phyloP scores from a whole-genome alignment of 2,113 vertebrate species.

The Sphaerodactylus townsendi region DNA sequence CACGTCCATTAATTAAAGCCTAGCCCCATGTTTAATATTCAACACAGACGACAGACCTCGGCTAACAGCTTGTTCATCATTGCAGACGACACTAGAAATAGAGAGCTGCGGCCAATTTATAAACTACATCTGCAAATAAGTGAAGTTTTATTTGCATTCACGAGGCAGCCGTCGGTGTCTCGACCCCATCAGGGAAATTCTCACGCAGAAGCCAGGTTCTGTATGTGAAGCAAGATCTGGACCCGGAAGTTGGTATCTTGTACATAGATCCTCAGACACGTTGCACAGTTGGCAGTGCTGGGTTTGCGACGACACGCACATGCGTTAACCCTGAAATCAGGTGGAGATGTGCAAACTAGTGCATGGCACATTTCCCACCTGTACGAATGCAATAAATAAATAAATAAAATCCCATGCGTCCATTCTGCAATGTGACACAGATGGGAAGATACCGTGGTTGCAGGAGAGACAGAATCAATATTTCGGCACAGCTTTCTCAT shows the following conservation, averaged over 20 bases:
- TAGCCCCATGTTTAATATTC: slow-evolving; percentile 5
- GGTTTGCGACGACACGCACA: background rate
- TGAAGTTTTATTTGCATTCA: background rate
- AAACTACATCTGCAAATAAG: background rate
- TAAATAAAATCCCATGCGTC: too few relatives aligned
- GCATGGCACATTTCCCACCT: too few relatives aligned
- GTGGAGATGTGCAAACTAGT: background rate
- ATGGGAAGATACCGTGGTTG: background rate
- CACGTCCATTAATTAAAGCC: background rate
- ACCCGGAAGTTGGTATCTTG: background rate
- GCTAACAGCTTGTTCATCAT: background rate
- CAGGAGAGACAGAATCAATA: background rate
- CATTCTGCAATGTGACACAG: too few relatives aligned
- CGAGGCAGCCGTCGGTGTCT: too few relatives aligned
- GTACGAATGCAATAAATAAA: too few relatives aligned
- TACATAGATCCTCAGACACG: background rate
- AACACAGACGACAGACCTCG: background rate
- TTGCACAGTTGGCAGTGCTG: background rate
- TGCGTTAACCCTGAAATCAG: background rate
- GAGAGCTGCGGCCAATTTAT: background rate
- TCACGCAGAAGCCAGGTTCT: background rate
- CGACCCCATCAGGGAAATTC: background rate
- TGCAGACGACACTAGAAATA: background rate
- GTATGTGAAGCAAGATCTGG: too few relatives aligned
- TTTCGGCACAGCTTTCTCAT: too few relatives aligned